These are phyloP conservation scores for Oxyscelio sp. DNA, from an alignment of 2,888 invertebrate genomes.

Conservation along the genomic window DNA sequence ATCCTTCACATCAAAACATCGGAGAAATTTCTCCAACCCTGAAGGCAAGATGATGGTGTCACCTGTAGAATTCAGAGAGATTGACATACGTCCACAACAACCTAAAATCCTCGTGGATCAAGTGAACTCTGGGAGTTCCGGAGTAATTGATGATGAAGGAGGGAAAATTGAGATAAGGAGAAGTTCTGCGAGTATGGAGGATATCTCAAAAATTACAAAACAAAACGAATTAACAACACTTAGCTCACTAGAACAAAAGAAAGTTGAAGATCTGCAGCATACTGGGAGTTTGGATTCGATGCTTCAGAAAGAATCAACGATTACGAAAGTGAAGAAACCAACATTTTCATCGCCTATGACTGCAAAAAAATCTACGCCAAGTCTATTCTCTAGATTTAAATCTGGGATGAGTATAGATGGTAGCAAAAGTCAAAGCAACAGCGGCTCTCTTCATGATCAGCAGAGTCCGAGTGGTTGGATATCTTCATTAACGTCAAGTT, in stretches of 20 bases:
- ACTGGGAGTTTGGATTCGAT: constrained; percentile 87
- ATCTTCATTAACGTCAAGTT: constrained; percentile 86
- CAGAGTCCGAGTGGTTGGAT: constrained; percentile 86
- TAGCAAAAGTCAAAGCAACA: constrained; percentile 85
- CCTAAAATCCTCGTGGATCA: constrained; percentile 84
- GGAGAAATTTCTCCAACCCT: constrained; percentile 85
- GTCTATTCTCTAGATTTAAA: constrained; percentile 85
- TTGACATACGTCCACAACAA: constrained; percentile 81
- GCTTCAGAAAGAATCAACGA: constrained; percentile 84
- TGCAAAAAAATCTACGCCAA: constrained; percentile 84
- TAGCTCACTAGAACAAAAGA: constrained; percentile 83
- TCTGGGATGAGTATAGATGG: constrained; percentile 87
- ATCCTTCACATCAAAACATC: constrained; percentile 79
- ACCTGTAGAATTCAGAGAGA: constrained; percentile 81
- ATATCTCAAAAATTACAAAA: constrained; percentile 87
- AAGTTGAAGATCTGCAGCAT: constrained; percentile 82
- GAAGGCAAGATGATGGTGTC: constrained; percentile 81
- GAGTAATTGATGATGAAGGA: constrained; percentile 77
- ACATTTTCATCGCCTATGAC: constrained; percentile 81
- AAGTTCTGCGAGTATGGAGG: constrained; percentile 88
- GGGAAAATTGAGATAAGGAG: constrained; percentile 86
- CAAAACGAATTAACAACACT: constrained; percentile 82
- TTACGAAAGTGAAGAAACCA: constrained; percentile 77
- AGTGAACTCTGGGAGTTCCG: constrained; percentile 79
- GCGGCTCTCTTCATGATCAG: constrained; percentile 85